Conservation (phyloP, 2,888 invertebrate species). For the Sminthurides aquaticus region DNA sequence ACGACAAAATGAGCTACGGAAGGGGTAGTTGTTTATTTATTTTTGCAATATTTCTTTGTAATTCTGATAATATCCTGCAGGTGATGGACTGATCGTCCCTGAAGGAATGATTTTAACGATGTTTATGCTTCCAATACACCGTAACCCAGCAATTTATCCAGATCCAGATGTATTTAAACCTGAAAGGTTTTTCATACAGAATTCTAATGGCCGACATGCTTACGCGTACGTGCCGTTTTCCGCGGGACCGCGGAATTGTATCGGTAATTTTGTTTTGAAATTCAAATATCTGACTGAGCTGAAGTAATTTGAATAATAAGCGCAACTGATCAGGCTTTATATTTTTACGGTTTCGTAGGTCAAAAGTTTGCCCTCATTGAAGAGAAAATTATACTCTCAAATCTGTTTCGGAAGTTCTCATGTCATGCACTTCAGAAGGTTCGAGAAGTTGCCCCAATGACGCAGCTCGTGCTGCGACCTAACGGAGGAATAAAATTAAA, state of each 20-base stretch:
- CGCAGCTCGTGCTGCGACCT: conserved; percentile 36
- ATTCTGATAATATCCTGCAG: conserved; percentile 31
- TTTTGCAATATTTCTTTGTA: not conserved
- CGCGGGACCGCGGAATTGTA: conserved; percentile 45
- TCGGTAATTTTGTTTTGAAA: too few species aligned
- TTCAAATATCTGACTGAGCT: too few species aligned
- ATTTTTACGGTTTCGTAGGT: too few species aligned
- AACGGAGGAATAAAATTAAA: conserved; percentile 41
- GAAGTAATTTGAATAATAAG: too few species aligned
- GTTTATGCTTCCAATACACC: conserved; percentile 47
- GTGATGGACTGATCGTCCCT: conserved; percentile 45
- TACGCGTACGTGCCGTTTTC: conserved; percentile 48
- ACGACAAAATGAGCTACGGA: too few species aligned
- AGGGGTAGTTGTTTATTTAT: not conserved
- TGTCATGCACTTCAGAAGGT: conserved; percentile 44
- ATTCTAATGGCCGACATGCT: conserved; percentile 47
- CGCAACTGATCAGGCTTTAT: too few species aligned
- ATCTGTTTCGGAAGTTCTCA: conserved; percentile 35
- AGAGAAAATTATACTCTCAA: conserved; percentile 33
- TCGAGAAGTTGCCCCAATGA: conserved; percentile 40
- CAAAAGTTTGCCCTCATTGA: conserved; percentile 41
- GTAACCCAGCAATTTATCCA: conserved; percentile 49
- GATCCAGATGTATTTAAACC: conserved; percentile 52
- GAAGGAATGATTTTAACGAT: conserved; percentile 47
- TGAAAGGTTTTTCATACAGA: conserved; percentile 50